Conservation (phyloP, 2,113 vertebrate species). For the Hiodon tergisus region DNA sequence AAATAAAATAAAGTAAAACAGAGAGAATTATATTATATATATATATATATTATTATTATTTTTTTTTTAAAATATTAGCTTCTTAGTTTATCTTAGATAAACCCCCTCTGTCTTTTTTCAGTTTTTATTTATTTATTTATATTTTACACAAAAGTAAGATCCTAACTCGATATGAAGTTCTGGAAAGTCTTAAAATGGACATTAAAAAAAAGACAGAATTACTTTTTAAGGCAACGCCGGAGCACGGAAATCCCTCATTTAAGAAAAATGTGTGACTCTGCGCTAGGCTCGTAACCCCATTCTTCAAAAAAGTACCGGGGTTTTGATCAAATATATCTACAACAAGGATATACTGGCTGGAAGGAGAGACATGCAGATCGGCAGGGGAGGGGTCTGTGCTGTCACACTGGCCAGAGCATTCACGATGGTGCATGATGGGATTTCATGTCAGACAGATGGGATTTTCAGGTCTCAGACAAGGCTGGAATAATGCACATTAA, state of each 20-base stretch:
- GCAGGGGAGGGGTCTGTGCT: no score
- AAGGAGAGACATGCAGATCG: no score
- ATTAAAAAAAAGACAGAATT: constrained; percentile 46
- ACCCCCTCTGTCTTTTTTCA: constrained; percentile 34
- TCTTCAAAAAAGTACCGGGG: constrained; percentile 39
- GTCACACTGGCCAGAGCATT: no score
- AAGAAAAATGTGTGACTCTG: constrained; percentile 42
- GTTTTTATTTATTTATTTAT: constrained; percentile 33
- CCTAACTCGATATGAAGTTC: constrained; percentile 55
- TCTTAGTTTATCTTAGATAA: constrained; percentile 9
- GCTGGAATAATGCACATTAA: no score
- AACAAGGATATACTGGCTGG: no score
- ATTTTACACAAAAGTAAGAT: constrained; percentile 41
- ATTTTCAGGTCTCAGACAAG: no score
- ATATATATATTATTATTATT: no score
- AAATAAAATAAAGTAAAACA: constrained; percentile 16
- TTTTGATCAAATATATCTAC: constrained; percentile 36
- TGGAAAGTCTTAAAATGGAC: constrained; percentile 58
- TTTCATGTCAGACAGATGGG: no score
- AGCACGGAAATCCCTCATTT: constrained; percentile 36
- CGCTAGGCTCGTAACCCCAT: constrained; percentile 44
- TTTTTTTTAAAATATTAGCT: constrained; percentile 9
- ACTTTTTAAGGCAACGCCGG: constrained; percentile 37
- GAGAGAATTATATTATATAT: no score
- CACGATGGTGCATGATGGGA: no score